These are phyloP conservation scores for Zaprionus taronus DNA, from an alignment of 1,140 invertebrate species.

Conservation along the genomic window DNA sequence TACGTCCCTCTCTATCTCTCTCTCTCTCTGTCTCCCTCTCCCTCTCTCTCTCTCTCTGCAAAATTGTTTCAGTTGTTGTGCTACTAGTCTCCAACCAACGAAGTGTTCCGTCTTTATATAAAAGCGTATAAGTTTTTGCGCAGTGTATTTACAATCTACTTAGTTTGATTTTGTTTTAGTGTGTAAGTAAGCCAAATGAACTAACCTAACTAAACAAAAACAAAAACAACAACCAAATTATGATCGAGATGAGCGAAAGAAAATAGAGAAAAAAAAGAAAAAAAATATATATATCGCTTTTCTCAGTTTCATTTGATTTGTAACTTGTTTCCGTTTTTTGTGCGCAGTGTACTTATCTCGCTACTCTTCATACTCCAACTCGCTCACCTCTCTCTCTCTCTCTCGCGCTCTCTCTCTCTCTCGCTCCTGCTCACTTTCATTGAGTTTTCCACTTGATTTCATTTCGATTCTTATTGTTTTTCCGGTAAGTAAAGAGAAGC, in stretches of 20 bases:
- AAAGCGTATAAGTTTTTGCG: slow-evolving; percentile 35
- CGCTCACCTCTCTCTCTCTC: background rate
- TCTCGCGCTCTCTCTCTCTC: slow-evolving; percentile 1
- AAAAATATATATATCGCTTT: slow-evolving; percentile 3
- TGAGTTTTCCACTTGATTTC: slow-evolving; percentile 3
- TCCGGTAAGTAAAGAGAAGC: slow-evolving; percentile 67
- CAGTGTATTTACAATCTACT: slow-evolving; percentile 40
- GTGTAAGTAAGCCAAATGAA: slow-evolving; percentile 48
- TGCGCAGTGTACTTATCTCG: slow-evolving; percentile 17
- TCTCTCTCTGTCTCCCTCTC: slow-evolving; percentile 11
- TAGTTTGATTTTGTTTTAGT: slow-evolving; percentile 50
- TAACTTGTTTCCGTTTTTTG: slow-evolving; percentile 13
- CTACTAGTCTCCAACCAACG: slow-evolving; percentile 51
- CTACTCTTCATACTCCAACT: background rate
- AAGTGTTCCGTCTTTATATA: slow-evolving; percentile 49
- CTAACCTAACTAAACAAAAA: slow-evolving; percentile 22
- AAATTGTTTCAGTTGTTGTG: slow-evolving; percentile 56
- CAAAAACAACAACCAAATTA: background rate
- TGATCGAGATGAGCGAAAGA: background rate
- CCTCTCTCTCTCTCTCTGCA: slow-evolving; percentile 10
- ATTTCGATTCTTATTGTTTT: slow-evolving; percentile 28
- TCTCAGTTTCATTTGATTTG: slow-evolving; percentile 18
- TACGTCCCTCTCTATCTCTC: slow-evolving; percentile 22
- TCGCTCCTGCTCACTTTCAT: background rate
- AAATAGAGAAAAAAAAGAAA: background rate